Conservation (phyloP, 2,888 invertebrate genomes). For the Sympetrum striolatum region DNA sequence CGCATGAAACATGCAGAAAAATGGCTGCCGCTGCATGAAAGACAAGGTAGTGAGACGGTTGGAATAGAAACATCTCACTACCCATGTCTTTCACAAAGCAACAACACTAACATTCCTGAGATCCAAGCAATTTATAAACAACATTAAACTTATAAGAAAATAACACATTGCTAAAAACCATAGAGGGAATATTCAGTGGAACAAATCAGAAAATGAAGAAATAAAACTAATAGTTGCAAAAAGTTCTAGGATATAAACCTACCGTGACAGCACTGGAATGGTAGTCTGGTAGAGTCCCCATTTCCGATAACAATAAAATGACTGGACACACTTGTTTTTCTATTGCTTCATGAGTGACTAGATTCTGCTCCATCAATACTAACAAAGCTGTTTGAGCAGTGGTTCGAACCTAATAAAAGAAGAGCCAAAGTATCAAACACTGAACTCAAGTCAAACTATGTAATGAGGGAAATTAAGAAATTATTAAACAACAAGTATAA, state of each 20-base stretch:
- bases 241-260: slow-evolving; percentile 56
- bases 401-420: slow-evolving; percentile 66
- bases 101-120: slow-evolving; percentile 48
- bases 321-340: slow-evolving; percentile 71
- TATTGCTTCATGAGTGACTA: slow-evolving; percentile 67
- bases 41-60: slow-evolving; percentile 96
- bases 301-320: slow-evolving; percentile 65
- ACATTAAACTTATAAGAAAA: no score
- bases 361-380: slow-evolving; percentile 69
- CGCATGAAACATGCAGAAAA: slow-evolving; percentile 45
- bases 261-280: slow-evolving; percentile 66
- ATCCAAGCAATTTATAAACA: no score
- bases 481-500: neutral
- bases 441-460: no score
- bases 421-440: neutral
- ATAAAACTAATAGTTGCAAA: no score
- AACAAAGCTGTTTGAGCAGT: slow-evolving; percentile 70
- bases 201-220: no score
- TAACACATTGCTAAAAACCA: no score
- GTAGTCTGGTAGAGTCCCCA: slow-evolving; percentile 63
- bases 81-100: slow-evolving; percentile 95
- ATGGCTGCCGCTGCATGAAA: slow-evolving; percentile 81
- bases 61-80: slow-evolving; percentile 87
- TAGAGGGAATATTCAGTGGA: no score
- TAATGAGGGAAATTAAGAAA: neutral